Conservation (phyloP, 2,888 invertebrate genomes). For the Ryuthela nishihirai region DNA sequence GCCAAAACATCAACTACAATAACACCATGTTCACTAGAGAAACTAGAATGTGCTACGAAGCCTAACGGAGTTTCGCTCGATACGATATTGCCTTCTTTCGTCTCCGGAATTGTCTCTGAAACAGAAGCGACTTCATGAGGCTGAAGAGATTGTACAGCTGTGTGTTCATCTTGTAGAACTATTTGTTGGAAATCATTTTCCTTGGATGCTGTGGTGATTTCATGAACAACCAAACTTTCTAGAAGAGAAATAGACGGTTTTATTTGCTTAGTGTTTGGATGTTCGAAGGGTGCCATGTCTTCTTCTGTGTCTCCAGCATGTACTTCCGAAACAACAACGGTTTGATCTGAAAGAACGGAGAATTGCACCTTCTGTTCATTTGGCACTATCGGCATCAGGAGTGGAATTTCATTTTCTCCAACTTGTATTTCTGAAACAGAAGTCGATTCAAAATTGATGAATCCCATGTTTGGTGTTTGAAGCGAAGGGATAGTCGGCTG, state of each 20-base stretch:
- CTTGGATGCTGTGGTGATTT: constrained; percentile 20
- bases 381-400: constrained; percentile 42
- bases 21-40: constrained; percentile 22
- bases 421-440: constrained; percentile 38
- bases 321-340: constrained; percentile 40
- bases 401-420: constrained; percentile 27
- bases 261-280: constrained; percentile 19
- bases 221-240: constrained; percentile 24
- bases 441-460: constrained; percentile 25
- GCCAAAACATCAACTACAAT: constrained; percentile 31
- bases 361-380: constrained; percentile 40
- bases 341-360: constrained; percentile 37
- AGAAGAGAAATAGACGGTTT: constrained; percentile 10
- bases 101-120: constrained; percentile 25
- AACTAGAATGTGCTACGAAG: constrained; percentile 10
- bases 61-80: constrained; percentile 3
- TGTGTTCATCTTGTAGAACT: neutral
- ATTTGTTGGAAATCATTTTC: constrained; percentile 18
- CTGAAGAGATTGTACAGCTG: constrained; percentile 17
- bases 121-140: constrained; percentile 29
- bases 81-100: constrained; percentile 31
- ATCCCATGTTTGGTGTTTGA: constrained; percentile 8
- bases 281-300: constrained; percentile 12
- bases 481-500: neutral
- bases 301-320: constrained; percentile 21